Evolutionary conservation across 2,113 vertebrate genomes (phyloP), one percentile per base, ranked within the genome.

Genomic region (Pseudolaguvia tuberculata): DNA sequence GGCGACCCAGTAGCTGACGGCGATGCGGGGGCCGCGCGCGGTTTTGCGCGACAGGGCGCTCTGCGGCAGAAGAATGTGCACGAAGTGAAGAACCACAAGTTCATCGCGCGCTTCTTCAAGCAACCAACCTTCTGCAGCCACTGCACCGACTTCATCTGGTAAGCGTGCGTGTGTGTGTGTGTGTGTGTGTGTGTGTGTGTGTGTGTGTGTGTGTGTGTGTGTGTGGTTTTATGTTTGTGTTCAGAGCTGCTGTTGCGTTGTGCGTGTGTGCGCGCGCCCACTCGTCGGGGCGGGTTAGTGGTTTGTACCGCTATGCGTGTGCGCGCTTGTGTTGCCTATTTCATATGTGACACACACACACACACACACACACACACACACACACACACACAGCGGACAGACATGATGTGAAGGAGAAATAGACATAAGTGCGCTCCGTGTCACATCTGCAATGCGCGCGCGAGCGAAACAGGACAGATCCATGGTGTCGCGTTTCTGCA

Each of bases 121-220:
- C 94, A 95, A 86, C 94, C 94, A 52, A 95, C 94, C 85, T 95
- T 95, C 90, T 94, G 94, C 90, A 94, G 93, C 90, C 93, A 94
- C 93, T 94, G 94, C 90, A 94, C 93, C 75, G 94, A 94, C 91
- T 93, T 94, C 87, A 94, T 94, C 87, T 94, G 93, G 93, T 94
- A 86, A 92, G 92, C 27, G 13, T 15, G 56, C 45, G 59, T 55
- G n/a, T 21, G 59, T 50, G 31, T 68, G 61, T 29, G 47, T 66
- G 59, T 35, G 29, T 59, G 55, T 59, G 74, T n/a, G n/a, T n/a
- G n/a, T n/a, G n/a, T 3, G 3, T 21, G 18, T n/a, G 51, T 20
- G 51, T 12, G 10, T 35, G 0, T 1, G 4, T 2, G 5, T 29
- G 31, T 3, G 31, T 35, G 31, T 6, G 31, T n/a, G n/a, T n/a